Evolutionary conservation across 2,113 vertebrate genomes (phyloP), one percentile per base, ranked within the genome.

Genomic region (Corythaeola cristata): DNA sequence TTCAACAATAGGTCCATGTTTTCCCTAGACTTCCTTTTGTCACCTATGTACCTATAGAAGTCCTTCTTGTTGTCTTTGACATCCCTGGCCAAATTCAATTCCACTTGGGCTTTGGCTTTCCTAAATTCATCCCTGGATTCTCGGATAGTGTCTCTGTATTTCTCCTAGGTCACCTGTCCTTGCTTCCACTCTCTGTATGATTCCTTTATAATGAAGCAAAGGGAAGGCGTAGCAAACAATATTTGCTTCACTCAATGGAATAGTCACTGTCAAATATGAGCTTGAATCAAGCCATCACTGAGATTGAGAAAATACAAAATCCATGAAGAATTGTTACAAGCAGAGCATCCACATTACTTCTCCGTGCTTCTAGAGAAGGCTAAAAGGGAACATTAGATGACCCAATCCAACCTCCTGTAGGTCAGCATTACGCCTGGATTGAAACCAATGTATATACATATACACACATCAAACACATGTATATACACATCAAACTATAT

Each of bases 391-490:
- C 4, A 2, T 89, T 53, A 75, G 64, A 78, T 64, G 39, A 58
- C 88, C 53, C 86, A 90, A 32, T 80, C 68, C 53, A 23, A 30
- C n/a, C 83, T 95, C 53, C 58, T 58, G 49, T 75, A 94, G 88
- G 96, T 96, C 93, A 96, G 49, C 64, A 72, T 89, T 90, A 94
- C 83, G 85, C 76, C 89, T 94, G 95, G 90, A 53, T 16, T 78
- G 55, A 97, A 95, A 96, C 92, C 96, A 90, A 26, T 90, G 86
- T 92, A 81, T 96, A 96, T 93, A 73, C 84, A 91, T 94, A 96
- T 73, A 87, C 90, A 96, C 85, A 97, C 93, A 96, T 96, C 90
- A 97, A 96, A 97, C 96, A 82, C 81, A 78, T 60, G 41, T 84
- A 93, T 95, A 92, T 87, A 82, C 76, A 95, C 90, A 89, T 95